Conservation (phyloP, 2,888 invertebrate species). For the Volucella inanis region DNA sequence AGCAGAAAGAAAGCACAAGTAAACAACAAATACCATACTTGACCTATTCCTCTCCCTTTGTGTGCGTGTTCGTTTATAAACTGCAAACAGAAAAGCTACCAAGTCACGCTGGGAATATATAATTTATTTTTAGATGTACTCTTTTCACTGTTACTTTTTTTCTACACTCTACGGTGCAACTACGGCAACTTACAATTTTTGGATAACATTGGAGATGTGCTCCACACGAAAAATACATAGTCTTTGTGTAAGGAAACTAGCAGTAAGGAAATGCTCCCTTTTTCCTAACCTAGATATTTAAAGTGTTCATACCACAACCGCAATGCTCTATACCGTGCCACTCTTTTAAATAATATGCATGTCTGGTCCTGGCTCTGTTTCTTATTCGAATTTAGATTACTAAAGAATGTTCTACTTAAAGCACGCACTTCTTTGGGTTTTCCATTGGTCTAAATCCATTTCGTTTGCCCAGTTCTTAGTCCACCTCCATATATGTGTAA, state of each 20-base stretch:
- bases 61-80: conserved; percentile 25
- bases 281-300: conserved; percentile 52
- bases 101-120: conserved; percentile 67
- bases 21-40: no score
- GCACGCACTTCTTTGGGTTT: neutral
- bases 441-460: neutral
- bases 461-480: neutral
- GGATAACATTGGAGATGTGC: conserved; percentile 54
- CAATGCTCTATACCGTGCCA: conserved; percentile 38
- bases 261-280: conserved; percentile 15
- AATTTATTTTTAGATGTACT: conserved; percentile 57
- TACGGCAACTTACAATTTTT: conserved; percentile 46
- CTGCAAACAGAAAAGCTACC: conserved; percentile 63
- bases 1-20: no score
- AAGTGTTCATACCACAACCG: conserved; percentile 58
- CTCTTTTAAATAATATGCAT: conserved; percentile 56
- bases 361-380: conserved; percentile 32
- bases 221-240: conserved; percentile 7
- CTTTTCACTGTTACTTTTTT: neutral
- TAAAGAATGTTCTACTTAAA: conserved; percentile 3
- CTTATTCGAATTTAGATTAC: conserved; percentile 11
- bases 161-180: conserved; percentile 25
- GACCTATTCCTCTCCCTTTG: conserved; percentile 1
- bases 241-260: conserved; percentile 7
- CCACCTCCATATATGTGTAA: neutral